phyloP scores from a whole-genome alignment of 2,888 invertebrate genomes.

The Nomada fabriciana region DNA sequence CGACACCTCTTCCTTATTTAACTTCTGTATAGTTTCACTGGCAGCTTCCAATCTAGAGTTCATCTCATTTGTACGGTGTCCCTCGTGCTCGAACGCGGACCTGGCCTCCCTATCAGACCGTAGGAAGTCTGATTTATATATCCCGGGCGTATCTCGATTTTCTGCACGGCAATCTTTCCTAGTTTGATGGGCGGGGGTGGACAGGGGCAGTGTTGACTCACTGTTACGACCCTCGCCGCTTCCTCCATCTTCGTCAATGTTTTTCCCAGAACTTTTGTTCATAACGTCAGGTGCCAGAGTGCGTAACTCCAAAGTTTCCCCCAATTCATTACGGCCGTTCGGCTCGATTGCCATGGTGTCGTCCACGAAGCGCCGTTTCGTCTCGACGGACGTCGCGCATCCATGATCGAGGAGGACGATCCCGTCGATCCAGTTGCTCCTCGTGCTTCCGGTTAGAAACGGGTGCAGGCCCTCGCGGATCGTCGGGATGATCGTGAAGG shows the following conservation, averaged over 20 bases:
- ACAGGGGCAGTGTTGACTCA: constrained; percentile 15
- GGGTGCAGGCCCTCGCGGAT: constrained; percentile 63
- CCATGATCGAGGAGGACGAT: constrained; percentile 54
- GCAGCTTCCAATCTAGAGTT: background rate
- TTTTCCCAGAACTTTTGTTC: constrained; percentile 13
- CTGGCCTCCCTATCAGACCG: background rate
- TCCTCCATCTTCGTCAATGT: background rate
- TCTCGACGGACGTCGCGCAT: constrained; percentile 27
- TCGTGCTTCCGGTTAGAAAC: constrained; percentile 33
- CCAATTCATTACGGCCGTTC: constrained; percentile 2
- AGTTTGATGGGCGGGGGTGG: constrained; percentile 21
- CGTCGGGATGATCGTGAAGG: constrained; percentile 77
- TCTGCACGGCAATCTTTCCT: background rate
- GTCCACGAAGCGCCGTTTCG: constrained; percentile 47
- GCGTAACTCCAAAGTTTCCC: constrained; percentile 40
- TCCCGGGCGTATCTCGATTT: background rate
- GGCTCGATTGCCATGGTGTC: background rate
- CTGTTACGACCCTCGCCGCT: background rate
- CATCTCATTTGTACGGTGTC: background rate
- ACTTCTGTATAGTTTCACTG: background rate
- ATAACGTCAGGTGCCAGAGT: constrained; percentile 32
- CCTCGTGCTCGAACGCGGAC: background rate
- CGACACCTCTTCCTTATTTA: background rate
- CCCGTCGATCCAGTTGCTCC: constrained; percentile 54
- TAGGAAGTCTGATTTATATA: constrained; percentile 23